A percentile compares a stretch with the other conserved stretches of the same genome.
These are phyloP conservation scores for Megaceryle alcyon DNA, from an alignment of 2,797 vertebrate genomes.

Conservation along the genomic window DNA sequence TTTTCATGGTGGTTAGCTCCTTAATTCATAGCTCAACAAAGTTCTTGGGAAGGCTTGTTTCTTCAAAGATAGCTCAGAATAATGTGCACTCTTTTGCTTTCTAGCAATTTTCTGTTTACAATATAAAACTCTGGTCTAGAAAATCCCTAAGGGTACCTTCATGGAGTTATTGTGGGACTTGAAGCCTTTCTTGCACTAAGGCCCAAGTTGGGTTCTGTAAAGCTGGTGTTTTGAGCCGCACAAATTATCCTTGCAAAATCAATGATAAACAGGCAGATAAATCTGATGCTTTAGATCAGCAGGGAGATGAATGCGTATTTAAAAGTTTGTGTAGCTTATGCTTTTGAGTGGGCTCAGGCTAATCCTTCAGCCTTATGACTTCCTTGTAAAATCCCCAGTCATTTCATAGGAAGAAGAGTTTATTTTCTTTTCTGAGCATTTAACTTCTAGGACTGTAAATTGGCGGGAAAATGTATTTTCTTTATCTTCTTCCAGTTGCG, in stretches of 20 bases:
- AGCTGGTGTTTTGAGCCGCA: background rate
- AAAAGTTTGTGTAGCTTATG: background rate
- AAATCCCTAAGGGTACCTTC: background rate
- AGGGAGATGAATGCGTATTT: background rate
- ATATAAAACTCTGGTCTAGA: background rate
- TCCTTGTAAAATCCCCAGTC: background rate
- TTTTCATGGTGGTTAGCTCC: background rate
- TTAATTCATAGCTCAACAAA: background rate
- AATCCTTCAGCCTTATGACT: background rate
- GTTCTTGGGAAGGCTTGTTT: background rate
- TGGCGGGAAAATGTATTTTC: background rate
- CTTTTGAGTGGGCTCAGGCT: background rate
- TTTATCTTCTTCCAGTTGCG: slow-evolving; percentile 37
- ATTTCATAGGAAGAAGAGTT: background rate
- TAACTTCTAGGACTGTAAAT: background rate
- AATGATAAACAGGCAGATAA: background rate
- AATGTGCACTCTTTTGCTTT: background rate
- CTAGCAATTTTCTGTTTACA: background rate
- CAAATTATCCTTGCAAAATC: background rate
- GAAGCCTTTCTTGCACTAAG: background rate
- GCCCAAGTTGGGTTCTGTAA: background rate
- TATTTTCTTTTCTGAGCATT: slow-evolving; percentile 38
- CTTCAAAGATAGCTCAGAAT: background rate
- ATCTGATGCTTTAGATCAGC: background rate
- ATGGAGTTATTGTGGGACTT: background rate